Evolutionary conservation across 2,888 invertebrate species (phyloP).

Genomic region (Zygothrica quintamaculata): DNA sequence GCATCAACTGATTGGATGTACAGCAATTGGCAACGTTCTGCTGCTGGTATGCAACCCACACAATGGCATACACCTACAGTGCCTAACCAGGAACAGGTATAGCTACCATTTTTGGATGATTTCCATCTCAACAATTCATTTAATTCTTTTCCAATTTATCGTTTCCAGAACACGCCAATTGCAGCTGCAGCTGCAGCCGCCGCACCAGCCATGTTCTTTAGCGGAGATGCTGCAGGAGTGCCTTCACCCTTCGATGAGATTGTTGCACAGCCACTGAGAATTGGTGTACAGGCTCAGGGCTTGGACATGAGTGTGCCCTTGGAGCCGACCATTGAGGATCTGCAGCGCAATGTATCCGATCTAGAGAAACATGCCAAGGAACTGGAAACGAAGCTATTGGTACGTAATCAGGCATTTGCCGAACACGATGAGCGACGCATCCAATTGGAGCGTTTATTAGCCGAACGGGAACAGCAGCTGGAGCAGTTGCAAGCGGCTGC

Average conservation of each 20-base stretch:
- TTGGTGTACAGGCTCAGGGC: conserved; percentile 18
- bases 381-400: conserved; percentile 82
- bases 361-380: conserved; percentile 84
- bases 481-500: conserved; percentile 55
- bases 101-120: neutral
- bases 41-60: neutral
- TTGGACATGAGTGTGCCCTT: conserved; percentile 13
- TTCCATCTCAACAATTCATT: neutral
- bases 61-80: neutral
- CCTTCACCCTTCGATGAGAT: conserved; percentile 83
- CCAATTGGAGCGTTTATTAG: conserved; percentile 51
- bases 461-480: conserved; percentile 51
- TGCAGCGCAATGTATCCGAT: conserved; percentile 83
- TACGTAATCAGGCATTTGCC: conserved; percentile 72
- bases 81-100: conserved; percentile 5
- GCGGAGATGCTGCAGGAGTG: conserved; percentile 59
- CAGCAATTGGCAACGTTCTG: conserved; percentile 5
- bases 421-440: conserved; percentile 68
- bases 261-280: conserved; percentile 66
- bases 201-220: conserved; percentile 81
- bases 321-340: conserved; percentile 84
- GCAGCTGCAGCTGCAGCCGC: too few species aligned
- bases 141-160: neutral
- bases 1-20: too few species aligned
- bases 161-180: conserved; percentile 19